Conservation (phyloP, 2,113 vertebrate genomes). For the Shinisaurus crocodilurus region DNA sequence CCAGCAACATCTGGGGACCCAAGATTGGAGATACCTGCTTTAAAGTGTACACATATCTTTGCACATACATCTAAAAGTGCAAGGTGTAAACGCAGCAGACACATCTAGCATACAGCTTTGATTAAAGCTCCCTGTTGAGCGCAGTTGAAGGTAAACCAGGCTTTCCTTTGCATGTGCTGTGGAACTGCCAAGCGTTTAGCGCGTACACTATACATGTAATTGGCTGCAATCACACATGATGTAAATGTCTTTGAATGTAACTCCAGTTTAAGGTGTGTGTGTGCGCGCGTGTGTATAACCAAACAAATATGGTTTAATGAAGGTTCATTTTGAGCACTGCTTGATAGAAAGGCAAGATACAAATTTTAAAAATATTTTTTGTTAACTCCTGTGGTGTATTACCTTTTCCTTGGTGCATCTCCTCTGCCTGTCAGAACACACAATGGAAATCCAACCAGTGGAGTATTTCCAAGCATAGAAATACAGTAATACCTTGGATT, state of each 20-base stretch:
- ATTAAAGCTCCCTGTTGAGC: not conserved
- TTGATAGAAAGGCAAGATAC: not conserved
- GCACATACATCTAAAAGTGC: not conserved
- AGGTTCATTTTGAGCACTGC: not conserved
- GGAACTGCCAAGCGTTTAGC: too few relatives aligned
- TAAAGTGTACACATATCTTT: not conserved
- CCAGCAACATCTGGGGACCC: too few relatives aligned
- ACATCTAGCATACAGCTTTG: not conserved
- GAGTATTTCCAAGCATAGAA: not conserved
- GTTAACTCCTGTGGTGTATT: too few relatives aligned
- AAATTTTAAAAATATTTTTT: not conserved
- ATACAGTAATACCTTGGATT: too few relatives aligned
- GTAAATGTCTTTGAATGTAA: too few relatives aligned
- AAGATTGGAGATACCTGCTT: not conserved
- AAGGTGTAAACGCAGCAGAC: not conserved
- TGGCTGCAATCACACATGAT: too few relatives aligned
- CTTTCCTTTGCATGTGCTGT: not conserved
- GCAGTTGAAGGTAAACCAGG: not conserved
- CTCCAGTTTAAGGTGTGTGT: too few relatives aligned
- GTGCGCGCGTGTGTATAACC: too few relatives aligned
- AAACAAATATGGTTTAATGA: too few relatives aligned
- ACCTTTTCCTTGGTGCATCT: not conserved
- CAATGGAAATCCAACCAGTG: not conserved
- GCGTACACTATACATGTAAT: too few relatives aligned
- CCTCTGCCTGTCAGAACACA: not conserved